A percentile compares a stretch with the other conserved stretches of the same genome.
phyloP scores from a whole-genome alignment of 30 jellyfish, hydroid and myxozoan genomes.

The Rhopilema esculentum region DNA sequence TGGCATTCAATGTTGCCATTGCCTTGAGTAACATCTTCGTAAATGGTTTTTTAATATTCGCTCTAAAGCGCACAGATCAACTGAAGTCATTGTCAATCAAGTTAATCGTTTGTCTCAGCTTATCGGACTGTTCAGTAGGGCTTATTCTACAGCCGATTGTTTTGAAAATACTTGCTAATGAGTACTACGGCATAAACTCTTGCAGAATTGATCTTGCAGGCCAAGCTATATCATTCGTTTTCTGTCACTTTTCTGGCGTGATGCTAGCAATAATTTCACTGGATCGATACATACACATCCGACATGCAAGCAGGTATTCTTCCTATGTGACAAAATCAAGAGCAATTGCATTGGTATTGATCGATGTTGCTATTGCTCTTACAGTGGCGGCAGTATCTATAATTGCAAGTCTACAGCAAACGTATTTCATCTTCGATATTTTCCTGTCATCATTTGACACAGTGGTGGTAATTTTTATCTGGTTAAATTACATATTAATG shows the following conservation, averaged over 20 bases:
- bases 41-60: background rate
- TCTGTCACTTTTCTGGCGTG: background rate
- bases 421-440: background rate
- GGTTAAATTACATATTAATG: background rate
- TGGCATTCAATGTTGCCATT: background rate
- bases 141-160: background rate
- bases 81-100: background rate
- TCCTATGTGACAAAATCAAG: background rate
- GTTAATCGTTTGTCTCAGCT: background rate
- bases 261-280: background rate
- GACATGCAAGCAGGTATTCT: background rate
- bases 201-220: background rate
- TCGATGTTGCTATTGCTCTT: background rate
- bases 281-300: background rate
- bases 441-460: background rate
- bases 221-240: background rate
- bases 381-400: background rate
- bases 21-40: background rate
- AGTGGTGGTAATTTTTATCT: background rate
- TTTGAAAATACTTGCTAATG: background rate
- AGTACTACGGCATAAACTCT: background rate
- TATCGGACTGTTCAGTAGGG: background rate
- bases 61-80: background rate
- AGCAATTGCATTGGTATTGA: background rate
- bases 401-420: background rate